Percentiles rank a stretch among this genome's conserved stretches.
These are phyloP conservation scores for Mactromeris polynyma DNA, from an alignment of 2,888 invertebrate genomes.

Conservation along the genomic window DNA sequence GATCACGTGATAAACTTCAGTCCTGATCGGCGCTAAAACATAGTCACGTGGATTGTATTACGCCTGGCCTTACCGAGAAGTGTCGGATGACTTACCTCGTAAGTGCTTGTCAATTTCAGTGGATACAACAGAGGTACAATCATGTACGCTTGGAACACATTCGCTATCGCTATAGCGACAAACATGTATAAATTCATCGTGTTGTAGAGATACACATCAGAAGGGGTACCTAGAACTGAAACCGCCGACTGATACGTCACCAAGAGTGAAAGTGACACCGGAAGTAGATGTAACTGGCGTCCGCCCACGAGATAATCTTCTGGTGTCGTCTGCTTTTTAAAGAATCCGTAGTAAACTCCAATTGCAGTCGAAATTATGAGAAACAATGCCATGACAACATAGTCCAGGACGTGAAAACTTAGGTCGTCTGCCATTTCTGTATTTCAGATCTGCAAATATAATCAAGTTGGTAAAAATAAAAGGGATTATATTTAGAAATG, in stretches of 20 bases:
- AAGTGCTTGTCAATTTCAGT: constrained; percentile 75
- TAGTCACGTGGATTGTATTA: too few relatives aligned
- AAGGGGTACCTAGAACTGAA: constrained; percentile 73
- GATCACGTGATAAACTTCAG: too few relatives aligned
- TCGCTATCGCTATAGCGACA: constrained; percentile 59
- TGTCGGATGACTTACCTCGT: constrained; percentile 67
- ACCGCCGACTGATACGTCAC: constrained; percentile 80
- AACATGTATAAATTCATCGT: constrained; percentile 64
- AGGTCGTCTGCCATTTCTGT: constrained; percentile 13
- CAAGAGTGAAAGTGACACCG: constrained; percentile 78
- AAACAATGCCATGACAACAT: constrained; percentile 58
- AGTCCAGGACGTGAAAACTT: constrained; percentile 60
- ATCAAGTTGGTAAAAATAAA: background rate
- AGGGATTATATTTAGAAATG: too few relatives aligned
- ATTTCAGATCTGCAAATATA: background rate
- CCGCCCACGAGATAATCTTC: constrained; percentile 77
- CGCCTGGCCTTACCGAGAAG: too few relatives aligned
- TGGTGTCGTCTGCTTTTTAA: constrained; percentile 62
- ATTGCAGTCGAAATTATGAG: constrained; percentile 62
- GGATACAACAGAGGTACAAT: constrained; percentile 75
- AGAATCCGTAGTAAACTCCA: constrained; percentile 69
- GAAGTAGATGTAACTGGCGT: constrained; percentile 71
- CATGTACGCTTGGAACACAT: constrained; percentile 60
- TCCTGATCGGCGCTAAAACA: too few relatives aligned
- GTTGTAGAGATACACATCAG: constrained; percentile 73